These are phyloP conservation scores for Lytechinus variegatus DNA, from an alignment of 35 echinoderm and acorn worm genomes.

Conservation along the genomic window DNA sequence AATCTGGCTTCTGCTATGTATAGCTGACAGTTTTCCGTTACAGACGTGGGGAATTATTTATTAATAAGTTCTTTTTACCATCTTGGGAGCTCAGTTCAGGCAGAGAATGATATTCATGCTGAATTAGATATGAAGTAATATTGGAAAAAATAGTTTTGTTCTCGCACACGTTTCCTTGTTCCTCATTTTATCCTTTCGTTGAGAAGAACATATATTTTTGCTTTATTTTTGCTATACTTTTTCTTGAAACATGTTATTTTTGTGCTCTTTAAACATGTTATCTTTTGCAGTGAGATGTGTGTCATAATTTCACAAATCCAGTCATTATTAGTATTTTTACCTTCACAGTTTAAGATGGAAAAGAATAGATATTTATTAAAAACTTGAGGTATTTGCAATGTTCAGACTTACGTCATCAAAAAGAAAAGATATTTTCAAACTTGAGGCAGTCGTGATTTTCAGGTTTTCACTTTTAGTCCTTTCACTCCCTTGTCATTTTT, in stretches of 20 bases:
- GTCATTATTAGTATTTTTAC: too few species aligned
- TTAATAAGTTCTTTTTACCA: background rate
- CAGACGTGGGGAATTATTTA: background rate
- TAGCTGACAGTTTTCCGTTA: background rate
- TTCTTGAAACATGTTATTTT: too few species aligned
- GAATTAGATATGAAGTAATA: background rate
- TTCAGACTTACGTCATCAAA: too few species aligned
- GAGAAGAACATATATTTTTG: background rate
- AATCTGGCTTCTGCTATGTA: background rate
- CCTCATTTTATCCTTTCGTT: background rate
- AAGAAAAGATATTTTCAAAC: too few species aligned
- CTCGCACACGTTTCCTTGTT: background rate
- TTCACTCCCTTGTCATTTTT: too few species aligned
- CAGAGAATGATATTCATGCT: background rate
- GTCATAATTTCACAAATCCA: too few species aligned
- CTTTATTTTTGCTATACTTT: background rate
- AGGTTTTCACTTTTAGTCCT: background rate
- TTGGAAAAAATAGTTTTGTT: background rate
- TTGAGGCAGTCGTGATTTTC: background rate
- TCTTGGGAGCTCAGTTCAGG: background rate
- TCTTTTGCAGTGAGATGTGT: too few species aligned
- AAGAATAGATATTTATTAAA: too few species aligned
- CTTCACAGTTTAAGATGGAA: too few species aligned
- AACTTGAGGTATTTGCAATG: too few species aligned
- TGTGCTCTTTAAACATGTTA: too few species aligned